These are phyloP conservation scores for Phasianus colchicus DNA, from an alignment of 2,113 vertebrate species.

Conservation along the genomic window DNA sequence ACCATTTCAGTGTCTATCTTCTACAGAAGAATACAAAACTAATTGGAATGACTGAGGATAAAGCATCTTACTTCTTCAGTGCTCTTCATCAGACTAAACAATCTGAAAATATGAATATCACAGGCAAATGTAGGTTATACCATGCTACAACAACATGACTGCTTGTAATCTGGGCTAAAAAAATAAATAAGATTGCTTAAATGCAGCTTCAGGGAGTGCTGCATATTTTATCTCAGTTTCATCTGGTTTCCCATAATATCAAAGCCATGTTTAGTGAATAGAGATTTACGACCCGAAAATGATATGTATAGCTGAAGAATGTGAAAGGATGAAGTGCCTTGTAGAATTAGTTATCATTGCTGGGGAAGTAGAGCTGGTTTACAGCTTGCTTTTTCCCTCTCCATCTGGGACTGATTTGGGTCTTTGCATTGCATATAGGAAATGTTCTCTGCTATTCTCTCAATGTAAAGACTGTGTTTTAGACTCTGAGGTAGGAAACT, in stretches of 20 bases:
- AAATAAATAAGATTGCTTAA: conserved; percentile 23
- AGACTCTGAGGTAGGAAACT: neutral
- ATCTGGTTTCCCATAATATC: conserved; percentile 66
- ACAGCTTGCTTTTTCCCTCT: conserved; percentile 32
- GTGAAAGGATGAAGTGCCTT: conserved; percentile 41
- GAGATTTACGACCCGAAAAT: conserved; percentile 66
- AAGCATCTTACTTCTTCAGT: neutral
- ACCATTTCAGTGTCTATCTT: neutral
- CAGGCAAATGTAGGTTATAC: neutral
- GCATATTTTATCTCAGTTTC: conserved; percentile 47
- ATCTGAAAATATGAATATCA: neutral
- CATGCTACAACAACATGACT: neutral
- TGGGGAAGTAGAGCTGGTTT: conserved; percentile 52
- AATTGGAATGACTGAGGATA: neutral
- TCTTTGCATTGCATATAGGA: conserved; percentile 26
- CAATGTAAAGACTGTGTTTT: neutral
- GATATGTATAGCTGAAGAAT: conserved; percentile 29
- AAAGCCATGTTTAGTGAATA: conserved; percentile 44
- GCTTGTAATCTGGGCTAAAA: neutral
- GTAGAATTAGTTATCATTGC: conserved; percentile 48
- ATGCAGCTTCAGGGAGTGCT: conserved; percentile 39
- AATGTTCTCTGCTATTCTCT: conserved; percentile 42
- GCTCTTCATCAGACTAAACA: neutral
- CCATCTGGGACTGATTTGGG: conserved; percentile 53
- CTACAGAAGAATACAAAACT: neutral